Percentiles rank a stretch among this genome's conserved stretches.
These are phyloP conservation scores for Pristionchus exspectatus DNA, from an alignment of 2,888 invertebrate species.

Conservation along the genomic window DNA sequence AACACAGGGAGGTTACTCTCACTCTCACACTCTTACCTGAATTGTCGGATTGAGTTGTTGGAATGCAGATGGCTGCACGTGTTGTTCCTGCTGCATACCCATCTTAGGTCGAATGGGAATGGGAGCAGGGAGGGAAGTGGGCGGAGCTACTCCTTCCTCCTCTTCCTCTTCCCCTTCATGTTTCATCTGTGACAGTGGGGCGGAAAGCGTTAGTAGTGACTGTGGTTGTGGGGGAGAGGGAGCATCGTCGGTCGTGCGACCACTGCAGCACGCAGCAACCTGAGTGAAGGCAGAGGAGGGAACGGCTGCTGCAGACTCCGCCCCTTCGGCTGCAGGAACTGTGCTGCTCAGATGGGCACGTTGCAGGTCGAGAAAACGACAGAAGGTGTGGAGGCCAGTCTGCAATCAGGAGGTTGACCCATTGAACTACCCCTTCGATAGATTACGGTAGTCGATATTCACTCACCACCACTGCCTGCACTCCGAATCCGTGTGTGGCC, in stretches of 20 bases:
- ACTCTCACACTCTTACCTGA: not conserved
- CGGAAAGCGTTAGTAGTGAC: slow-evolving; percentile 32
- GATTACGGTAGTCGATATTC: slow-evolving; percentile 25
- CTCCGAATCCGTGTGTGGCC: slow-evolving; percentile 45
- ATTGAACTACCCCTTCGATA: not conserved
- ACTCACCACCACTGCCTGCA: slow-evolving; percentile 32
- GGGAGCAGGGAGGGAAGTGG: not conserved
- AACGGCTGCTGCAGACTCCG: not conserved
- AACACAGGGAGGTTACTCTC: not conserved
- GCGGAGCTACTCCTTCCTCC: not conserved
- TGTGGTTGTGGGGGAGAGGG: not conserved
- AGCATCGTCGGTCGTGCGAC: not conserved
- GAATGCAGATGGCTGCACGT: not conserved
- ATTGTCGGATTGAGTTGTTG: not conserved
- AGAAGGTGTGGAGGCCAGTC: slow-evolving; percentile 29
- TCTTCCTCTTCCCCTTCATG: not conserved
- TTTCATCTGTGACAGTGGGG: not conserved
- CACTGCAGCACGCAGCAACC: not conserved
- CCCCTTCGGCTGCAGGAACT: not conserved
- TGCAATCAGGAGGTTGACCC: slow-evolving; percentile 27
- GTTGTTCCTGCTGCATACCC: not conserved
- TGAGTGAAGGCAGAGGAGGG: slow-evolving; percentile 25
- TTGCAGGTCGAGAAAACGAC: slow-evolving; percentile 26
- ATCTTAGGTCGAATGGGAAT: slow-evolving; percentile 21
- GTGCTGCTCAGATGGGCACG: not conserved